Percentiles rank a stretch among this genome's conserved stretches.
Conservation (phyloP, 2,888 invertebrate genomes). For the Ceratothoa steindachneri region DNA sequence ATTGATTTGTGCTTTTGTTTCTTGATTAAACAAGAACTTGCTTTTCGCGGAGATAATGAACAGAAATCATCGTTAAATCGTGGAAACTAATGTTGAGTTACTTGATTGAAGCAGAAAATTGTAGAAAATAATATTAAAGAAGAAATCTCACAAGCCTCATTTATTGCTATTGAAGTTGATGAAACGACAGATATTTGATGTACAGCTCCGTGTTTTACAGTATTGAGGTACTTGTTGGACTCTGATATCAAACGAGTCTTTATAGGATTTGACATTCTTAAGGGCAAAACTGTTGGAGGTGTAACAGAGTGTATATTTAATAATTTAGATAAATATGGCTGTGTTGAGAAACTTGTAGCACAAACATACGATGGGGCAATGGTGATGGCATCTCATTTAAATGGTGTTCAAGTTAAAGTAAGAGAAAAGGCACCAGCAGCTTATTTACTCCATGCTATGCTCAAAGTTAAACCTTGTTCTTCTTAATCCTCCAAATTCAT, state of each 20-base stretch:
- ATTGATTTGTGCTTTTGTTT: slow-evolving; percentile 9
- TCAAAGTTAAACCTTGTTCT: slow-evolving; percentile 16
- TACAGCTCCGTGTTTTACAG: slow-evolving; percentile 17
- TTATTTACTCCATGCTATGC: slow-evolving; percentile 7
- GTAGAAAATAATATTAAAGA: slow-evolving; percentile 21
- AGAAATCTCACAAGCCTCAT: neutral
- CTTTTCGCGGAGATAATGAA: no score
- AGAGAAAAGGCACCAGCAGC: slow-evolving; percentile 20
- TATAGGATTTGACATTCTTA: slow-evolving; percentile 23
- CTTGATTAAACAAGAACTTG: no score
- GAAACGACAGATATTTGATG: slow-evolving; percentile 21
- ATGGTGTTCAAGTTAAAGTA: slow-evolving; percentile 17
- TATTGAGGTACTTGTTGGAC: slow-evolving; percentile 21
- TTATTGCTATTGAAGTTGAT: slow-evolving; percentile 15
- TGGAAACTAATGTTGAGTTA: slow-evolving; percentile 5
- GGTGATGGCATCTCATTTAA: slow-evolving; percentile 17
- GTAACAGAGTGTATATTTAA: slow-evolving; percentile 21
- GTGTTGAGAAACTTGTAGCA: slow-evolving; percentile 2
- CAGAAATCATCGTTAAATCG: no score
- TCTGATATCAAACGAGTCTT: slow-evolving; percentile 17
- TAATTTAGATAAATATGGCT: slow-evolving; percentile 16
- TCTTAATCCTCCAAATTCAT: slow-evolving; percentile 17
- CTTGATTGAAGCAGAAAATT: slow-evolving; percentile 11
- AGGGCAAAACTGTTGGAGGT: slow-evolving; percentile 19
- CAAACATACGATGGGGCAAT: neutral